Conservation (phyloP, 1,140 invertebrate species). For the Probaryconus sp. region DNA sequence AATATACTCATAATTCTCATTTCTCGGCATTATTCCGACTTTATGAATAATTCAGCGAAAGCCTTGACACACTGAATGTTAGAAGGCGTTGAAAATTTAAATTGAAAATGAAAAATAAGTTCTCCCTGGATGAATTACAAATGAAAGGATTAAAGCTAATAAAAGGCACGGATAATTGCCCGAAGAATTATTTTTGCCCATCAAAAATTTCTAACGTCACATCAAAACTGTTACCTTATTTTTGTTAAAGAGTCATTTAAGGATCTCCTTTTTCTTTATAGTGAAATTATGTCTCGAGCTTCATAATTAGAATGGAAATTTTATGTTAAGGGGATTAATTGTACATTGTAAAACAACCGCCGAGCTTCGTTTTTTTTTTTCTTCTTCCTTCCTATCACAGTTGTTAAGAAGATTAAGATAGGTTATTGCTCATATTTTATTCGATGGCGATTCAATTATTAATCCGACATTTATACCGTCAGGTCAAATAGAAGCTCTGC, state of each 20-base stretch:
- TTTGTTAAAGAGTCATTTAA: slow-evolving; percentile 32
- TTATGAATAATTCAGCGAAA: slow-evolving; percentile 58
- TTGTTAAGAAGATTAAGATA: slow-evolving; percentile 22
- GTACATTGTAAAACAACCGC: slow-evolving; percentile 33
- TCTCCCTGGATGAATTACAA: slow-evolving; percentile 45
- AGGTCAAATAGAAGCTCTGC: too few species aligned
- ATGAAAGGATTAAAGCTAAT: slow-evolving; percentile 54
- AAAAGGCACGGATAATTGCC: slow-evolving; percentile 46
- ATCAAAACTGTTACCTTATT: slow-evolving; percentile 19
- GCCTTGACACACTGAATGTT: slow-evolving; percentile 55
- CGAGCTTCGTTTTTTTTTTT: too few species aligned
- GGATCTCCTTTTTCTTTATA: too few species aligned
- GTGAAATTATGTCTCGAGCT: slow-evolving; percentile 19
- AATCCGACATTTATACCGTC: too few species aligned
- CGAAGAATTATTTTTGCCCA: slow-evolving; percentile 28
- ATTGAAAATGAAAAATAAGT: slow-evolving; percentile 56
- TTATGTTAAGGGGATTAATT: slow-evolving; percentile 41
- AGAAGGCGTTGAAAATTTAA: slow-evolving; percentile 54
- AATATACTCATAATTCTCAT: slow-evolving; percentile 60
- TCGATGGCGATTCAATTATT: too few species aligned
- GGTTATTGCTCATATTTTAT: slow-evolving; percentile 1
- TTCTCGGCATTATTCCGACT: slow-evolving; percentile 53
- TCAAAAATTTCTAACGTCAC: slow-evolving; percentile 36
- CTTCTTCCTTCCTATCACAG: slow-evolving; percentile 8
- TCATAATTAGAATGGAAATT: slow-evolving; percentile 49